These are phyloP conservation scores for Cynopterus brachyotis DNA, from an alignment of 2,113 vertebrate species.

Conservation along the genomic window DNA sequence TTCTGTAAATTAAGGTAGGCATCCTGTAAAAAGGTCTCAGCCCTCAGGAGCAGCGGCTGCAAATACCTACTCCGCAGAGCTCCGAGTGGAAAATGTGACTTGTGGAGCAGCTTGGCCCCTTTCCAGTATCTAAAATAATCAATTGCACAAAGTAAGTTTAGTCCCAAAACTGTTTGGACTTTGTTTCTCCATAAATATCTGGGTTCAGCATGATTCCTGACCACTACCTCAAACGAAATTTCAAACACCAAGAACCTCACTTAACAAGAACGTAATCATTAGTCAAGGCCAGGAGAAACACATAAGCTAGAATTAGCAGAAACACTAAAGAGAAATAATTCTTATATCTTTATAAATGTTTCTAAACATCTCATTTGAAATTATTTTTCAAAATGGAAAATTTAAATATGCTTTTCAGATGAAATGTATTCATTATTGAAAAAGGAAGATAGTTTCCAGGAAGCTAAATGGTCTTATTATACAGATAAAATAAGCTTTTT, in stretches of 20 bases:
- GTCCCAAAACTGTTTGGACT: slow-evolving; percentile 52
- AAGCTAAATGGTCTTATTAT: neutral
- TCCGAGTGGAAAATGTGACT: neutral
- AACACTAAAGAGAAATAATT: neutral
- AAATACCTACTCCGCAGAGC: neutral
- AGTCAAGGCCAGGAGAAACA: neutral
- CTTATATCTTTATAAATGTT: neutral
- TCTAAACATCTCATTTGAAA: slow-evolving; percentile 1
- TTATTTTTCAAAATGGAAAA: slow-evolving; percentile 13
- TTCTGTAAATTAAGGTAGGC: neutral
- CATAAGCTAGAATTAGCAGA: neutral
- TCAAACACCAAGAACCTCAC: slow-evolving; percentile 6
- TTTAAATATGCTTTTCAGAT: slow-evolving; percentile 22
- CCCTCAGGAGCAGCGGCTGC: neutral
- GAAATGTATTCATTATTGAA: slow-evolving; percentile 24
- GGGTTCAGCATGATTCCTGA: slow-evolving; percentile 52
- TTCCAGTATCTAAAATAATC: slow-evolving; percentile 47
- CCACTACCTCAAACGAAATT: slow-evolving; percentile 47
- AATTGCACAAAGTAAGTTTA: slow-evolving; percentile 46
- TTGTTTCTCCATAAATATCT: slow-evolving; percentile 49
- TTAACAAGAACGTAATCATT: neutral
- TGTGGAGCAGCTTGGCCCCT: neutral
- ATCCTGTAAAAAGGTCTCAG: neutral
- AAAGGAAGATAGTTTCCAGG: slow-evolving; percentile 26
- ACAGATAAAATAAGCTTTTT: slow-evolving; percentile 10